A percentile compares a stretch with the other conserved stretches of the same genome.
Evolutionary conservation across 2,113 vertebrate genomes (phyloP).

Genomic region (Sorex araneus): DNA sequence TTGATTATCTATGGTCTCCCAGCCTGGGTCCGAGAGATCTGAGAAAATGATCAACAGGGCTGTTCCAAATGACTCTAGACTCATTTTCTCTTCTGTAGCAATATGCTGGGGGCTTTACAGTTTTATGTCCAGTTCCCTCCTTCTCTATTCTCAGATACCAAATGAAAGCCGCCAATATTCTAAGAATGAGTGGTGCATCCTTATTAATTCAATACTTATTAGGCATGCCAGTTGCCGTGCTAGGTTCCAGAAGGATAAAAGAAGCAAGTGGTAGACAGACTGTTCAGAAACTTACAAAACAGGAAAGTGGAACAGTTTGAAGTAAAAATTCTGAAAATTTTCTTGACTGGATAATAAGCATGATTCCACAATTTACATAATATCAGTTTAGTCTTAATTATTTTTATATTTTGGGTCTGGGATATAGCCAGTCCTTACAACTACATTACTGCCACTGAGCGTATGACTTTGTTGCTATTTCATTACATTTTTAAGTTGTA

Average conservation of each 20-base stretch:
- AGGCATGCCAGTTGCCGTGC: not conserved
- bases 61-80: not conserved
- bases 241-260: not conserved
- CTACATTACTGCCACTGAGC: not conserved
- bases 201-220: slow-evolving; percentile 3
- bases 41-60: not conserved
- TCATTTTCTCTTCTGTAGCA: not conserved
- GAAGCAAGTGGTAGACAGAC: not conserved
- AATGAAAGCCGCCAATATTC: not conserved
- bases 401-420: not conserved
- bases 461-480: not conserved
- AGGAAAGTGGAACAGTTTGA: not conserved
- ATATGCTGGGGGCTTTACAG: not conserved
- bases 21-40: not conserved
- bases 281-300: not conserved
- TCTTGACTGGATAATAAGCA: not conserved
- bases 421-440: not conserved
- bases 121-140: not conserved
- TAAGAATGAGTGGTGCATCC: not conserved
- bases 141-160: not conserved
- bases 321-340: not conserved
- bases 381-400: not conserved
- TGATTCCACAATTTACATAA: not conserved
- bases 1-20: slow-evolving; percentile 11
- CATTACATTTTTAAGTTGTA: slow-evolving; percentile 19